These are phyloP conservation scores for Seira sanloemensis DNA, from an alignment of 2,888 invertebrate species.

Conservation along the genomic window DNA sequence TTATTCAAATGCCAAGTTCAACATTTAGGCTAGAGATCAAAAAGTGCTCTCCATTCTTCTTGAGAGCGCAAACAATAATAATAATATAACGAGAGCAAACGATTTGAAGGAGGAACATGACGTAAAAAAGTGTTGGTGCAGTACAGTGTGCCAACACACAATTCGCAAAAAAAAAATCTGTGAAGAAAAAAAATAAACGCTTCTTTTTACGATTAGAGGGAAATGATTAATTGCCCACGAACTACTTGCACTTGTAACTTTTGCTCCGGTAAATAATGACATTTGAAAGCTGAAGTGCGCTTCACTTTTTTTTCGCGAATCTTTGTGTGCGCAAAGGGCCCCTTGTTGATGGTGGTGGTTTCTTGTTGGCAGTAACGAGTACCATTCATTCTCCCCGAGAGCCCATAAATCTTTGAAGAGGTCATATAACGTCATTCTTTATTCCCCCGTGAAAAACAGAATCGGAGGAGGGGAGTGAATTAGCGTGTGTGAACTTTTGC, in stretches of 20 bases:
- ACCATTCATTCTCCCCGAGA: too few relatives aligned
- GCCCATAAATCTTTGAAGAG: too few relatives aligned
- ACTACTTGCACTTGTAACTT: background rate
- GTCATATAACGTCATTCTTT: too few relatives aligned
- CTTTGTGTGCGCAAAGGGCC: background rate
- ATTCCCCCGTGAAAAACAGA: background rate
- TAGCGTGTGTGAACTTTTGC: too few relatives aligned
- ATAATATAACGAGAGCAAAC: conserved; percentile 49
- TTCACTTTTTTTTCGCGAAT: background rate
- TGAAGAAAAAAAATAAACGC: background rate
- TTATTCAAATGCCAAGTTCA: conserved; percentile 46
- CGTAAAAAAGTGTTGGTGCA: background rate
- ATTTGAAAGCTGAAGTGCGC: background rate
- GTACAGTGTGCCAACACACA: background rate
- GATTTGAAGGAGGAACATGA: background rate
- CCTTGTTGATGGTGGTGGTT: background rate
- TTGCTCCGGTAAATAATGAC: background rate
- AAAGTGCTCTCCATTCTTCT: conserved; percentile 10
- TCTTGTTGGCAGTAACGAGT: too few relatives aligned
- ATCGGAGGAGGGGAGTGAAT: too few relatives aligned
- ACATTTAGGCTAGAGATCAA: background rate
- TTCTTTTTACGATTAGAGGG: background rate
- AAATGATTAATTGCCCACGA: conserved; percentile 5
- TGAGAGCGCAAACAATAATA: background rate
- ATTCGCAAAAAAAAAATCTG: background rate